These are phyloP conservation scores for Brachionus asplanchnoidis DNA, from an alignment of 1,140 invertebrate genomes.

Conservation along the genomic window DNA sequence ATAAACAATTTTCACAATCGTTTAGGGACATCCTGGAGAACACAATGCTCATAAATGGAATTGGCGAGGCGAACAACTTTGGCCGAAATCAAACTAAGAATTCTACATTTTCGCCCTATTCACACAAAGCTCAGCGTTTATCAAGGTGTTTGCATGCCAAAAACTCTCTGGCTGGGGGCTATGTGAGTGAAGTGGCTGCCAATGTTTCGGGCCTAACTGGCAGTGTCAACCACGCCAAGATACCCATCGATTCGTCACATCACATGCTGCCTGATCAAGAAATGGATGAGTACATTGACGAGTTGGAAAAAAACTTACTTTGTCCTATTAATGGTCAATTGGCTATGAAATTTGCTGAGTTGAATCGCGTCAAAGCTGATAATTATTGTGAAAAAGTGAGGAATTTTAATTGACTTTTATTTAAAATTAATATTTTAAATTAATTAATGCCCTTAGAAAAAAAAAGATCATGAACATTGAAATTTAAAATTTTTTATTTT, in stretches of 20 bases:
- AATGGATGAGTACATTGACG: neutral
- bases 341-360: constrained; percentile 23
- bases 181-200: neutral
- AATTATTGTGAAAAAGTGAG: constrained; percentile 27
- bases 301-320: neutral
- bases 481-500: neutral
- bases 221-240: neutral
- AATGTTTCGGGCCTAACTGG: constrained; percentile 5
- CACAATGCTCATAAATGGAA: constrained; percentile 37
- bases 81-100: neutral
- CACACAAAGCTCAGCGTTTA: neutral
- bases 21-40: constrained; percentile 31
- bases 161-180: neutral
- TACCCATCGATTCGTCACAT: neutral
- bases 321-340: constrained; percentile 12
- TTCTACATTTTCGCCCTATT: neutral
- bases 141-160: neutral
- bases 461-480: neutral
- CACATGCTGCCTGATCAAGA: neutral
- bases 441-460: neutral
- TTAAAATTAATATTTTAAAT: neutral
- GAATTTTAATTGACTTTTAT: neutral
- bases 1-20: constrained; percentile 29
- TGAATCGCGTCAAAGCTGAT: constrained; percentile 10
- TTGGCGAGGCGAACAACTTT: neutral